Conservation (phyloP, 1,140 invertebrate genomes). For the Temnothorax longispinosus region DNA sequence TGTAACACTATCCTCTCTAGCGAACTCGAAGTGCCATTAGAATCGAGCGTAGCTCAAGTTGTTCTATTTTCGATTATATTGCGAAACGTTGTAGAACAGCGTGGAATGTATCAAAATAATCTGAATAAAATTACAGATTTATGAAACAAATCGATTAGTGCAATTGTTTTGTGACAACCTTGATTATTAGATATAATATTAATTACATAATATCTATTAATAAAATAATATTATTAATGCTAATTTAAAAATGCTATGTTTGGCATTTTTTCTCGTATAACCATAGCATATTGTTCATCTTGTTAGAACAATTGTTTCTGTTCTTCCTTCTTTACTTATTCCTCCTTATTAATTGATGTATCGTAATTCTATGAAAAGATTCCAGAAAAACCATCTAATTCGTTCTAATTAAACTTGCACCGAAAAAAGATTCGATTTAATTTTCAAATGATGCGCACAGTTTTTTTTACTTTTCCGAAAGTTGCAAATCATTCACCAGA, state of each 20-base stretch:
- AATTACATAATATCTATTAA: background rate
- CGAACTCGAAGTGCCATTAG: constrained; percentile 68
- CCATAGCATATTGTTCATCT: background rate
- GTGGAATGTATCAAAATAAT: constrained; percentile 53
- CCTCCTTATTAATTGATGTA: background rate
- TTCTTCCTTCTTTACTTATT: background rate
- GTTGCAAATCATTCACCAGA: background rate
- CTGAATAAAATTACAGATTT: constrained; percentile 51
- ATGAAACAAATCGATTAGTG: background rate
- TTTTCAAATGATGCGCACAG: background rate
- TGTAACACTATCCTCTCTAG: constrained; percentile 26
- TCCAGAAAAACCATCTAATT: background rate
- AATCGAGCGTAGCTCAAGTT: constrained; percentile 56
- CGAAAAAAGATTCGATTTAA: background rate
- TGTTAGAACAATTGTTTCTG: background rate
- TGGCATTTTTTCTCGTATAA: background rate
- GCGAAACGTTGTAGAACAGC: constrained; percentile 42
- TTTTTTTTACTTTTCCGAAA: background rate
- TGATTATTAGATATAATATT: background rate
- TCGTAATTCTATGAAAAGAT: background rate
- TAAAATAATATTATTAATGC: background rate
- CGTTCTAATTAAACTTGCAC: background rate
- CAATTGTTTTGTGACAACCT: background rate
- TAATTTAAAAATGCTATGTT: background rate
- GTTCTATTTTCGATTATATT: constrained; percentile 51